phyloP scores from a whole-genome alignment of 2,888 invertebrate genomes.

The Drosophila stalkeri region DNA sequence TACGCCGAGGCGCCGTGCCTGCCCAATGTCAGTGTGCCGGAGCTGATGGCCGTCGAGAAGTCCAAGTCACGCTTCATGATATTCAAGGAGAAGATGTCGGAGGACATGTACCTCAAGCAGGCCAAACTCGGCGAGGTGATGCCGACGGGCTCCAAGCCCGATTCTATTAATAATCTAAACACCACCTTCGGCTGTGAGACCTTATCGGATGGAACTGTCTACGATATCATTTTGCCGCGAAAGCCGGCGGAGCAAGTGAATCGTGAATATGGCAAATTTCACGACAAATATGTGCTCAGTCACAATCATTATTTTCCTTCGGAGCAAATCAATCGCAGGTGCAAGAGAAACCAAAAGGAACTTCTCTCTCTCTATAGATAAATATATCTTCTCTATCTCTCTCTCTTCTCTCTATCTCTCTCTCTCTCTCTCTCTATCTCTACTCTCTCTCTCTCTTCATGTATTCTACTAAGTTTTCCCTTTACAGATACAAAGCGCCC shows the following conservation, averaged over 20 bases:
- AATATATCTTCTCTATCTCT: neutral
- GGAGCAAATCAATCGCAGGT: conserved; percentile 78
- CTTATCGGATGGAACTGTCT: conserved; percentile 21
- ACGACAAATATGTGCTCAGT: conserved; percentile 79
- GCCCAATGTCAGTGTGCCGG: conserved; percentile 58
- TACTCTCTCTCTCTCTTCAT: too few relatives aligned
- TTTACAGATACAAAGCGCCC: conserved; percentile 63
- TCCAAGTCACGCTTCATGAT: conserved; percentile 79
- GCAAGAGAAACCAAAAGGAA: neutral
- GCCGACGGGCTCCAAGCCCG: conserved; percentile 72
- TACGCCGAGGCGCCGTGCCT: conserved; percentile 37
- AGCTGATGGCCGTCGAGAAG: conserved; percentile 70
- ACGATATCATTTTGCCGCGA: conserved; percentile 65
- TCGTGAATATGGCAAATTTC: conserved; percentile 66
- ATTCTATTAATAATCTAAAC: conserved; percentile 71
- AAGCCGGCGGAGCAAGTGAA: conserved; percentile 70
- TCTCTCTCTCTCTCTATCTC: neutral
- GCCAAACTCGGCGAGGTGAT: conserved; percentile 66
- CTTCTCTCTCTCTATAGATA: neutral
- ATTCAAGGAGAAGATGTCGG: conserved; percentile 81
- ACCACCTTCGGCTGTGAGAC: conserved; percentile 68
- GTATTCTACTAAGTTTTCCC: neutral
- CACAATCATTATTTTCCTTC: conserved; percentile 81
- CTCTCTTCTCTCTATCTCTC: neutral
- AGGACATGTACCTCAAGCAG: conserved; percentile 79